A percentile compares a stretch with the other conserved stretches of the same genome.
Conservation (phyloP, 2,797 vertebrate genomes). For the Protonibea diacanthus region DNA sequence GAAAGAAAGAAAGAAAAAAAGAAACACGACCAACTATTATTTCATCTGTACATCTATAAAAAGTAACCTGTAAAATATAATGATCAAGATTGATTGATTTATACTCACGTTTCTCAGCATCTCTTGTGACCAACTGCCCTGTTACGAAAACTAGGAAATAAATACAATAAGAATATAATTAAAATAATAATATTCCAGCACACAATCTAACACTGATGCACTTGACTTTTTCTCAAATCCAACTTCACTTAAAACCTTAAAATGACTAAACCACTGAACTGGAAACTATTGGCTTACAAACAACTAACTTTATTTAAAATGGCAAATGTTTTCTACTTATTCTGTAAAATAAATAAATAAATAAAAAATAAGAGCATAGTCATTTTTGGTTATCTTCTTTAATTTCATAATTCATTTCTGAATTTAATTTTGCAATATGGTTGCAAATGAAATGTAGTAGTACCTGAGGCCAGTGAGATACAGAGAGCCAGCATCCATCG, state of each 20-base stretch:
- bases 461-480: constrained; percentile 69
- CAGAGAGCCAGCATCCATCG: constrained; percentile 41
- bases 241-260: not conserved
- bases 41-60: not conserved
- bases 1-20: not conserved
- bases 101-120: constrained; percentile 65
- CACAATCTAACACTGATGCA: too few relatives aligned
- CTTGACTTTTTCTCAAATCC: too few relatives aligned
- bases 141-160: constrained; percentile 51
- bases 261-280: not conserved
- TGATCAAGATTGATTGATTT: not conserved
- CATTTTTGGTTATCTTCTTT: too few relatives aligned
- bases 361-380: too few relatives aligned
- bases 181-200: too few relatives aligned
- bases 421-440: not conserved
- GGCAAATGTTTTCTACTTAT: not conserved
- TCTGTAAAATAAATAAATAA: too few relatives aligned
- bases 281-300: not conserved
- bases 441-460: not conserved
- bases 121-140: constrained; percentile 23
- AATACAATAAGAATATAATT: not conserved
- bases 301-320: not conserved
- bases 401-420: too few relatives aligned
- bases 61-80: not conserved
- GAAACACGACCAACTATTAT: not conserved